Conservation (phyloP, 2,888 invertebrate genomes). For the Aporophyla nigra region DNA sequence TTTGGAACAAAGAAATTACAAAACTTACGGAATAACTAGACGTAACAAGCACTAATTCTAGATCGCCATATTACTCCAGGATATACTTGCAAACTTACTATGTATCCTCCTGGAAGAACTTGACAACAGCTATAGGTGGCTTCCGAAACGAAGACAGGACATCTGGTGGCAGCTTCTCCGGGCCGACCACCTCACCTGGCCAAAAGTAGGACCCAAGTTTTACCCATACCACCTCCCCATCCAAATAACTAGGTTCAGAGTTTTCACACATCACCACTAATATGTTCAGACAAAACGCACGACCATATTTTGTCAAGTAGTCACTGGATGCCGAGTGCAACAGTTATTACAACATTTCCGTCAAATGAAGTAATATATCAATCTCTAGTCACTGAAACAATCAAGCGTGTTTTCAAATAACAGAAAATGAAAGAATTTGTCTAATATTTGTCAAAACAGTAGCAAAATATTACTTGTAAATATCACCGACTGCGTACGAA, state of each 20-base stretch:
- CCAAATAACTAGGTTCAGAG: conserved; percentile 92
- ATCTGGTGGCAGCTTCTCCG: conserved; percentile 92
- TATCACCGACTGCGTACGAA: conserved; percentile 90
- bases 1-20: conserved; percentile 66
- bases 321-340: conserved; percentile 83
- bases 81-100: conserved; percentile 92
- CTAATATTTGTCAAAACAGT: conserved; percentile 86
- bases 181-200: conserved; percentile 95
- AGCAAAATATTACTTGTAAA: conserved; percentile 89
- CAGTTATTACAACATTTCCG: conserved; percentile 81
- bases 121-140: conserved; percentile 95
- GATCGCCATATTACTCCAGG: conserved; percentile 38
- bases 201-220: conserved; percentile 96
- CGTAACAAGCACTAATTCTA: conserved; percentile 7
- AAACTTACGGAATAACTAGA: conserved; percentile 14
- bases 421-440: conserved; percentile 70
- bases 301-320: conserved; percentile 88
- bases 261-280: conserved; percentile 93
- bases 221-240: conserved; percentile 96
- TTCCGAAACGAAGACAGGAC: conserved; percentile 92
- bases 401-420: conserved; percentile 64
- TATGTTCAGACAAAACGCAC: conserved; percentile 86
- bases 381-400: conserved; percentile 66
- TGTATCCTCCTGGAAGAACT: conserved; percentile 96
- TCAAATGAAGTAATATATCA: conserved; percentile 66